Evolutionary conservation across 2,888 invertebrate species (phyloP), one percentile per base, ranked within the genome.

Genomic region (Ichneumon xanthorius): DNA sequence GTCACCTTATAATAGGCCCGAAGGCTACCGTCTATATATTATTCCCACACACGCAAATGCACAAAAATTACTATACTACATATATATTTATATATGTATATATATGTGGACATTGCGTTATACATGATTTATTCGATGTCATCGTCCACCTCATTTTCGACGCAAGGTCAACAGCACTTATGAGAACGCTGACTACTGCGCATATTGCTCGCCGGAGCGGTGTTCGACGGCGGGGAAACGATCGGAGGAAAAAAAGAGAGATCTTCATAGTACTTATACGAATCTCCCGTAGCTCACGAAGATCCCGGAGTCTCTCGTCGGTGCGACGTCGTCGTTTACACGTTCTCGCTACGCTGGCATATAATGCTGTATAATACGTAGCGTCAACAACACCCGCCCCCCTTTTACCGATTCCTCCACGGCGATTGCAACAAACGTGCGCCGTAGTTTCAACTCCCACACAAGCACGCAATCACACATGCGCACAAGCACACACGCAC

Each of bases 141-240:
- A 84, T 68, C 77, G 80, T 68, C 73, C 80, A 73, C 67, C 40
- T 33, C 65, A 79, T 53, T 79, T 16, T 89, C 88, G 87, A 89
- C 85, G 89, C 92, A 92, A 92, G 92, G 92, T 92, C 91, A 92
- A 92, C 90, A 91, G 89, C 90, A 92, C 89, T 87, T 87, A 86
- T 83, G 81, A 63, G 26, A 30, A 14, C 33, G 72, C 80, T 19
- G 88, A 84, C 82, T 89, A 89, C 89, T 90, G 89, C 90, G 89
- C 88, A 90, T 90, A 91, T 90, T 88, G 82, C 84, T 81, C 82
- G 85, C 82, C 50, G 48, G 61, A 40, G 53, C 45, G 16, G 4
- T 5, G 16, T 48, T 16, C 4, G 16, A 16, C 4, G 45, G 48
- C 73, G 40, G 70, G 70, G 65, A 73, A 48, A 67, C 30, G 48